Conservation (phyloP, 2,797 vertebrate species). For the Lagodon rhomboides region DNA sequence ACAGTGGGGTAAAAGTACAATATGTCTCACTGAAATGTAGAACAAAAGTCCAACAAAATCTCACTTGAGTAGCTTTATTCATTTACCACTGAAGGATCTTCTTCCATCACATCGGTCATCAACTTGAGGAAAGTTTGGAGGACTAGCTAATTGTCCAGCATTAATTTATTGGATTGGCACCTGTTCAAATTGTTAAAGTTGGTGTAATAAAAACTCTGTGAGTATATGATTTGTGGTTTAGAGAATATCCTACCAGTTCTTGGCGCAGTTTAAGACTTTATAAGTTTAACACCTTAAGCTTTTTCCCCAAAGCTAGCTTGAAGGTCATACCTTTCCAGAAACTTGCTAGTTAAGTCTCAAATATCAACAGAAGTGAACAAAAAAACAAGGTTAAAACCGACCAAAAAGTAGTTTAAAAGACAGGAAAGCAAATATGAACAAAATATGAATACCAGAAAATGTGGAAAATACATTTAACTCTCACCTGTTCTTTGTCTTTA, state of each 20-base stretch:
- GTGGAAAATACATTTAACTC: not conserved
- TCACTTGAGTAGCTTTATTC: not conserved
- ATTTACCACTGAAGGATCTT: not conserved
- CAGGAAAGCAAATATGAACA: fast-evolving
- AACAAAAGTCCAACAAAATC: not conserved
- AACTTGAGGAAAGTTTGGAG: constrained; percentile 1
- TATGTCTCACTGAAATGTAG: not conserved
- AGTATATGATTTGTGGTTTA: constrained; percentile 23
- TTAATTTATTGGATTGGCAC: constrained; percentile 28
- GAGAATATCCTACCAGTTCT: not conserved
- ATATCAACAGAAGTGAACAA: not conserved
- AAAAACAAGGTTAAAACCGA: not conserved
- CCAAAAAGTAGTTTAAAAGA: not conserved
- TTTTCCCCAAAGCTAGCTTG: too few relatives aligned
- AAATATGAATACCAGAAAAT: not conserved
- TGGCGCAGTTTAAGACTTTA: not conserved
- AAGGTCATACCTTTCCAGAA: not conserved
- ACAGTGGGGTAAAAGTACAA: not conserved
- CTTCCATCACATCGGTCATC: not conserved
- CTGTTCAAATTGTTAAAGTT: constrained; percentile 17
- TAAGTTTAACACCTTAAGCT: not conserved
- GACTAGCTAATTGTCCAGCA: not conserved
- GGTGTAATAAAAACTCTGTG: constrained; percentile 12
- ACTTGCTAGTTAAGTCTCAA: not conserved
- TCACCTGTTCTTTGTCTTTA: not conserved